A percentile compares a stretch with the other conserved stretches of the same genome.
Evolutionary conservation across 2,113 vertebrate genomes (phyloP).

Genomic region (Pteropus alecto): DNA sequence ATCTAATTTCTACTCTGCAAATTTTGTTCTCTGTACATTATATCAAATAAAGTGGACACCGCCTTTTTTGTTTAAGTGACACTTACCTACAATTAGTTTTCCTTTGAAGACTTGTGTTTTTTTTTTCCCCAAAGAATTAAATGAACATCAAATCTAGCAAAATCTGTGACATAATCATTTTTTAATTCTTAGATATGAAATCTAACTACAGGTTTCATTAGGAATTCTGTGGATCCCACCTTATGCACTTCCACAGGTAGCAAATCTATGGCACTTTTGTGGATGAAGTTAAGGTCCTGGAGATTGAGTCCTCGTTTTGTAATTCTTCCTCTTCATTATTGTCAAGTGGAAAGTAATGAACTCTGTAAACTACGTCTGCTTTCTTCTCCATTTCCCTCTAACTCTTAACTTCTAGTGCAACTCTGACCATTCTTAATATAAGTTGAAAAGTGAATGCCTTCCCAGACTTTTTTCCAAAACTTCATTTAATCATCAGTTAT

Average conservation of each 20-base stretch:
- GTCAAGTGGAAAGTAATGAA: neutral
- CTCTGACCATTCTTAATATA: neutral
- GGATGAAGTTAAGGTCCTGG: neutral
- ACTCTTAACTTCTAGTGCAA: neutral
- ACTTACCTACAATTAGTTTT: neutral
- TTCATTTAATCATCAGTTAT: constrained; percentile 32
- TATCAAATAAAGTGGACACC: neutral
- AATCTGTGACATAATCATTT: neutral
- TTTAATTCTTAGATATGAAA: neutral
- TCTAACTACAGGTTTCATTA: neutral
- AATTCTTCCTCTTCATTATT: neutral
- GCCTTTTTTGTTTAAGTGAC: neutral
- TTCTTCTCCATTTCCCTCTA: neutral
- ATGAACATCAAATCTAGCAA: neutral
- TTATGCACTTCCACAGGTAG: neutral
- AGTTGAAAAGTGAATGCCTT: neutral
- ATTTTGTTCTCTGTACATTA: neutral
- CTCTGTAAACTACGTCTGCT: neutral
- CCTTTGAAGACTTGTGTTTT: neutral
- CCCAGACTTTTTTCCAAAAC: neutral
- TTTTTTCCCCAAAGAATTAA: neutral
- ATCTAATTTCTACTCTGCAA: neutral
- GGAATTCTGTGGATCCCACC: neutral
- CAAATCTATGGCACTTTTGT: neutral
- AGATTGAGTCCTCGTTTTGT: neutral